These are phyloP conservation scores for Columba janthina DNA, from an alignment of 2,113 vertebrate species.

Conservation along the genomic window DNA sequence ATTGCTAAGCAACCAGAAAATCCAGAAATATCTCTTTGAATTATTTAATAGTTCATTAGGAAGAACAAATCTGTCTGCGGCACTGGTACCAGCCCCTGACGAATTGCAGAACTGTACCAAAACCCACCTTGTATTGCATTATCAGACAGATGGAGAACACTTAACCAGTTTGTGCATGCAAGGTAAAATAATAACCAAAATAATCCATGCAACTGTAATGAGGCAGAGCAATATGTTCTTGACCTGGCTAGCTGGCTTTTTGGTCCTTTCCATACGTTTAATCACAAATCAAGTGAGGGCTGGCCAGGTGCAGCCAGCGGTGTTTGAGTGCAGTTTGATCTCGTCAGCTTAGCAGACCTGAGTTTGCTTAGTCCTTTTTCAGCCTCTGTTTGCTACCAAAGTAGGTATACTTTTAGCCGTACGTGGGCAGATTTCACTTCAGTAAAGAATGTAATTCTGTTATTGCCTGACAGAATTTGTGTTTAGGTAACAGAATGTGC, in stretches of 20 bases:
- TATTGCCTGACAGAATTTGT: neutral
- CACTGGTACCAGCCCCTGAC: neutral
- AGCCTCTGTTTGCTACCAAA: neutral
- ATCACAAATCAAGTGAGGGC: neutral
- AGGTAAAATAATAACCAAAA: neutral
- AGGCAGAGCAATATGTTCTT: neutral
- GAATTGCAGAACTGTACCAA: neutral
- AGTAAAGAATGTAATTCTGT: neutral
- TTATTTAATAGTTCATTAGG: neutral
- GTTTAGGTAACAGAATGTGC: neutral
- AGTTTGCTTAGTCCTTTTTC: neutral
- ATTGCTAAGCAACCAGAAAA: neutral
- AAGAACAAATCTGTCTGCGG: neutral
- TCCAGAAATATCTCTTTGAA: slow-evolving; percentile 22
- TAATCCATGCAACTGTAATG: rapidly evolving
- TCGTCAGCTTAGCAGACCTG: neutral
- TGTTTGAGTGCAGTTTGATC: neutral
- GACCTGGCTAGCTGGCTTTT: neutral
- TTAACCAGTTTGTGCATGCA: neutral
- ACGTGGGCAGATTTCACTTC: neutral
- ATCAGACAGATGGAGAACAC: neutral
- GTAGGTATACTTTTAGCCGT: neutral
- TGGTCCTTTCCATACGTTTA: neutral
- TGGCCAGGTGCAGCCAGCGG: neutral
- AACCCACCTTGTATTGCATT: rapidly evolving